phyloP scores from a whole-genome alignment of 2,888 invertebrate genomes.

The Boloria euphrosyne region DNA sequence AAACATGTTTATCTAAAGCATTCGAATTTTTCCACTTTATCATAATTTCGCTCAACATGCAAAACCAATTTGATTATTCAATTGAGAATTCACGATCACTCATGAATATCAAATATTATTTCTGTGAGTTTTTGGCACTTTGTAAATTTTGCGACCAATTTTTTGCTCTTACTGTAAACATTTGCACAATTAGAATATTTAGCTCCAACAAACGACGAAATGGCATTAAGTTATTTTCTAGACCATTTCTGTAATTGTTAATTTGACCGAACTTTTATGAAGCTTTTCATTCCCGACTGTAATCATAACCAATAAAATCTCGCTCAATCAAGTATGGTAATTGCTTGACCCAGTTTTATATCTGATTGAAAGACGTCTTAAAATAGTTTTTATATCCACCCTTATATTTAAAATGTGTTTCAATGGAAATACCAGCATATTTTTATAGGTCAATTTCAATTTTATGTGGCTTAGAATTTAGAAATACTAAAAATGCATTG shows the following conservation, averaged over 20 bases:
- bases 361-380: conserved; percentile 7
- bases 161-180: conserved; percentile 9
- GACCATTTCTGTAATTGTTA: conserved; percentile 7
- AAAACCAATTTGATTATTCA: conserved; percentile 37
- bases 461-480: background rate
- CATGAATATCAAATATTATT: conserved; percentile 35
- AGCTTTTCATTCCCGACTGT: conserved; percentile 6
- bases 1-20: conserved; percentile 7
- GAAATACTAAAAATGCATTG: background rate
- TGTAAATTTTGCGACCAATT: conserved; percentile 6
- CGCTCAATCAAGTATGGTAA: conserved; percentile 25
- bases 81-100: conserved; percentile 31
- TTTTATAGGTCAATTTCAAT: conserved; percentile 14
- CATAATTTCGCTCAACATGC: conserved; percentile 27
- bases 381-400: conserved; percentile 6
- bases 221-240: conserved; percentile 7
- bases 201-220: conserved; percentile 2
- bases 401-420: conserved; percentile 5
- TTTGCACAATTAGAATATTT: conserved; percentile 10
- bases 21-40: conserved; percentile 21
- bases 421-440: conserved; percentile 9
- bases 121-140: conserved; percentile 21
- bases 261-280: conserved; percentile 6
- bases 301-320: conserved; percentile 23
- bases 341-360: conserved; percentile 18